phyloP scores from a whole-genome alignment of 2,797 vertebrate species.

The Eulemur albifrons region DNA sequence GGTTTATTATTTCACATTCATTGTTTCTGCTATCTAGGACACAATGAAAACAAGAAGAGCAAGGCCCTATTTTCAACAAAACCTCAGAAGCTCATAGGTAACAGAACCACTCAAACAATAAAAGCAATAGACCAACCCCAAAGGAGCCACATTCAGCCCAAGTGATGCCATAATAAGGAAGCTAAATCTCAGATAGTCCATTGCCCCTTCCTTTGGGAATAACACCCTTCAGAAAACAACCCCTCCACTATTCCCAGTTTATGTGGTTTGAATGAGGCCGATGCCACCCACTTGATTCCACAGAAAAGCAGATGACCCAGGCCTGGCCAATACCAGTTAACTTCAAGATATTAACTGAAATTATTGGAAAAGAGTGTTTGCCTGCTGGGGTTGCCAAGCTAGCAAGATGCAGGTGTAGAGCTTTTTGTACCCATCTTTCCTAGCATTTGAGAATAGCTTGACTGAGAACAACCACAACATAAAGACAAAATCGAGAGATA shows the following conservation, averaged over 20 bases:
- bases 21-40: not conserved
- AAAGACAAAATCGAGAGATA: not conserved
- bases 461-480: not conserved
- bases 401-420: not conserved
- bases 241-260: not conserved
- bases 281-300: not conserved
- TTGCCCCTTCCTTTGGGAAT: not conserved
- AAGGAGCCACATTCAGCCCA: not conserved
- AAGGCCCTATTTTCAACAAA: not conserved
- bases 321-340: not conserved
- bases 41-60: conserved; percentile 10
- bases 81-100: not conserved
- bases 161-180: not conserved
- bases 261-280: not conserved
- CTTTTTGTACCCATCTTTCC: not conserved
- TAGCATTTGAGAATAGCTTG: not conserved
- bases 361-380: not conserved
- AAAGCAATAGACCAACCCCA: not conserved
- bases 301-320: not conserved
- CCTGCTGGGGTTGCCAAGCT: not conserved
- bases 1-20: conserved; percentile 6
- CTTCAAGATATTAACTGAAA: not conserved
- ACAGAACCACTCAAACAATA: not conserved
- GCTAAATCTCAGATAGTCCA: not conserved
- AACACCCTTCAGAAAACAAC: not conserved